A percentile compares a stretch with the other conserved stretches of the same genome.
These are phyloP conservation scores for Lindbergichthys nudifrons DNA, from an alignment of 2,797 vertebrate genomes.

Conservation along the genomic window DNA sequence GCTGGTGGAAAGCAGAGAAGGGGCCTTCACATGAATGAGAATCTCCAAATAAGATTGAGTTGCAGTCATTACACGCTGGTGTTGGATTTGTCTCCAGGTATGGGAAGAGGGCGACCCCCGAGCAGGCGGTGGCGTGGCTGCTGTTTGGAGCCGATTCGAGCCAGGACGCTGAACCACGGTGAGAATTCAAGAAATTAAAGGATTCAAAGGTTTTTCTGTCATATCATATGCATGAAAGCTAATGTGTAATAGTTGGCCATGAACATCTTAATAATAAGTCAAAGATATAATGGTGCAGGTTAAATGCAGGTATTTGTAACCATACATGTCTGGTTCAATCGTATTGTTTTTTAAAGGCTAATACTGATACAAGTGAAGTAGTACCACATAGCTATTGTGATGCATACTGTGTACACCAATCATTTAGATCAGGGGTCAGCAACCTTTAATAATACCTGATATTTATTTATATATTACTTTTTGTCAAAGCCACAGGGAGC, in stretches of 20 bases:
- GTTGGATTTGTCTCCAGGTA: slow-evolving; percentile 81
- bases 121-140: slow-evolving; percentile 81
- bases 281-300: too few relatives aligned
- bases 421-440: too few relatives aligned
- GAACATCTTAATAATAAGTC: too few relatives aligned
- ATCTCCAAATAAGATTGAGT: not conserved
- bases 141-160: slow-evolving; percentile 82
- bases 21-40: not conserved
- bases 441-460: too few relatives aligned
- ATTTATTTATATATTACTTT: too few relatives aligned
- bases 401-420: too few relatives aligned
- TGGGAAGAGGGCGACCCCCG: slow-evolving; percentile 87
- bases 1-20: slow-evolving; percentile 17
- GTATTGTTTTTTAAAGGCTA: not conserved
- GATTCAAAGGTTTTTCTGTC: too few relatives aligned
- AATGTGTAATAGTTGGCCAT: too few relatives aligned
- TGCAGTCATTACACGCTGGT: not conserved
- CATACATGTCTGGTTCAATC: not conserved
- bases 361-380: not conserved
- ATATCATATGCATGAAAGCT: too few relatives aligned
- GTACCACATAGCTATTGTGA: not conserved
- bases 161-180: slow-evolving; percentile 85
- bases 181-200: slow-evolving; percentile 50
- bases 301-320: too few relatives aligned
- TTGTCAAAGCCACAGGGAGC: too few relatives aligned